A percentile compares a stretch with the other conserved stretches of the same genome.
These are phyloP conservation scores for Tauraco erythrolophus DNA, from an alignment of 2,113 vertebrate genomes.

Conservation along the genomic window DNA sequence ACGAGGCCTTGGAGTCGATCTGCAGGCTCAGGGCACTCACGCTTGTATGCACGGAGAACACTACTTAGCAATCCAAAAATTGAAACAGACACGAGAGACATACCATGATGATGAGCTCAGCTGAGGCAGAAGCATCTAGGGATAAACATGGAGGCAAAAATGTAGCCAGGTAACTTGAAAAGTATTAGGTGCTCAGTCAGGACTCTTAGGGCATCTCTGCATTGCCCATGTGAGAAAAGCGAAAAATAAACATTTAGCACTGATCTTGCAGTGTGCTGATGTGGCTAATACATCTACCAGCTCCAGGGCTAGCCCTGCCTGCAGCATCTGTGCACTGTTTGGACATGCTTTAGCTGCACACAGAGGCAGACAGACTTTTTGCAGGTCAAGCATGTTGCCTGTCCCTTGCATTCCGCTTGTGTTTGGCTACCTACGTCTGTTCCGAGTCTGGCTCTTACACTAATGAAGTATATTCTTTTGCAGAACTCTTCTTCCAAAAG, in stretches of 20 bases:
- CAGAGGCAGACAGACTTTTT: background rate
- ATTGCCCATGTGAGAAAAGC: accelerated
- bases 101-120: background rate
- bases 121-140: background rate
- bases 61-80: background rate
- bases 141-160: accelerated
- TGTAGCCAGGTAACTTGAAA: background rate
- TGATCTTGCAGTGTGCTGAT: background rate
- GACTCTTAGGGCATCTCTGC: background rate
- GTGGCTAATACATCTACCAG: background rate
- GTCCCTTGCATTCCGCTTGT: background rate
- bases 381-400: background rate
- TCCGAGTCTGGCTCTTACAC: background rate
- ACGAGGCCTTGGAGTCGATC: background rate
- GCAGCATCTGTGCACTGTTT: background rate
- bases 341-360: background rate
- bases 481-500: background rate
- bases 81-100: background rate
- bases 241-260: background rate
- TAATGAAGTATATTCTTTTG: background rate
- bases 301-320: background rate
- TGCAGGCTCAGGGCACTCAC: background rate
- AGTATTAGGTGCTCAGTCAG: background rate
- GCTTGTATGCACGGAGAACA: background rate
- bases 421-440: background rate